Base-by-base conservation (phyloP, 2,113 vertebrate genomes). In the Erpornis zantholeuca region DNA sequence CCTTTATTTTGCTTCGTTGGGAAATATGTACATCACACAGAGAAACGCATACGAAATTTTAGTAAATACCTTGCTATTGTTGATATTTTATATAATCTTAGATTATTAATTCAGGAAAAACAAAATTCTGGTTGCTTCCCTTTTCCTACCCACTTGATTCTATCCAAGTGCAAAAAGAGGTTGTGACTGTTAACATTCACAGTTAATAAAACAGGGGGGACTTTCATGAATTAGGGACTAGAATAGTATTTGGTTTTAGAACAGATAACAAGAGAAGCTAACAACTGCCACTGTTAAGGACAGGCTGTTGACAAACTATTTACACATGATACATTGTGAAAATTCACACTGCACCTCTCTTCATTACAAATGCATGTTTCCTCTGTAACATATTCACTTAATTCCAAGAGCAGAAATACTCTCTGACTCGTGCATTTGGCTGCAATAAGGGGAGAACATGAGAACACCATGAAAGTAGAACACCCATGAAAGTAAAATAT, bases 381-480 rank as follows among this genome's bases (percentile, higher is more conserved):
- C 24, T 59, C 17, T 89, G 12, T 33, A 45, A 57, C 18, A 52
- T 60, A 59, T 28, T 75, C 3, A 25, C 21, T 44, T 70, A 82
- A 71, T 33, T 94, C 22, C 35, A 69, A 83, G 15, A 76, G 49
- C 10, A 50, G 10, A 72, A 69, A 47, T 52, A 52, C 3, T 1
- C 2, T 50, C 14, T 35, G 24, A 47, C 7, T 66, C 1, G 0
- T 29, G 4, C 63, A 29, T 44, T 31, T 70, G 19, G 1, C 15
- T 81, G 10, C 7, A 66, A 27, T 21, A 47, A 54, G 65, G 3
- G 7, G 2, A 7, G 2, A 2, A 6, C 6, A 3, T 53, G 7
- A 19, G 17, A 79, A 53, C 2, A 47, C 1, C n/a, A n/a, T n/a
- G n/a, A n/a, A n/a, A n/a, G n/a, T n/a, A 40, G 38, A 42, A 42